A percentile compares a stretch with the other conserved stretches of the same genome.
phyloP scores from a whole-genome alignment of 2,113 vertebrate genomes.

The Paedocypris sp. region DNA sequence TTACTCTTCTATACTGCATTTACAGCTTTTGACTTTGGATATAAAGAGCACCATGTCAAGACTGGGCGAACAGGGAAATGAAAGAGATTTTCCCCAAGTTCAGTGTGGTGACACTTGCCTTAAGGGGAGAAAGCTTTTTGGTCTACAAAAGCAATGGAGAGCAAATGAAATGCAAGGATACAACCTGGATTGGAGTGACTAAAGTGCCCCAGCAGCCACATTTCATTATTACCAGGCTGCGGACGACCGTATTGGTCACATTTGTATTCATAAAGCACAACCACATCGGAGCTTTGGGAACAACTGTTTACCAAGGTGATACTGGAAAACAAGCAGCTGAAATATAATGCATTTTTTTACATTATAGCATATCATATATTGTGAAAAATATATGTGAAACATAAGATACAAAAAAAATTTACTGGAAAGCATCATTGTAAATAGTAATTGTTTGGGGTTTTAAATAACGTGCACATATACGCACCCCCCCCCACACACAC shows the following conservation, averaged over 20 bases:
- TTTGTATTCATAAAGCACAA: constrained; percentile 6
- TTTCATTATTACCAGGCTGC: constrained; percentile 11
- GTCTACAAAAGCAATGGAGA: constrained; percentile 21
- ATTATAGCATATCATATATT: too few relatives aligned
- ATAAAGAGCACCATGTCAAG: constrained; percentile 26
- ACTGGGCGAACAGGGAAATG: not conserved
- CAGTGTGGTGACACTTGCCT: not conserved
- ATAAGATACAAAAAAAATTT: too few relatives aligned
- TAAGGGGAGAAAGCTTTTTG: constrained; percentile 7
- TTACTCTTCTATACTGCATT: constrained; percentile 19
- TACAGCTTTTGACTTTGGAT: constrained; percentile 25
- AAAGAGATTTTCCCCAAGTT: constrained; percentile 21
- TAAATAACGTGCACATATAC: too few relatives aligned
- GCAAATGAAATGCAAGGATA: constrained; percentile 19
- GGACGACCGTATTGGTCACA: not conserved
- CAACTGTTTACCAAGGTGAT: not conserved
- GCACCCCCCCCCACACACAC: too few relatives aligned
- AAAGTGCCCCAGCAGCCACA: not conserved
- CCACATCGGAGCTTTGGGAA: not conserved
- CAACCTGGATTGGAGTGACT: constrained; percentile 9
- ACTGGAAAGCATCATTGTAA: too few relatives aligned
- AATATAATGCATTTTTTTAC: too few relatives aligned
- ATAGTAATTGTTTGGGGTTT: too few relatives aligned
- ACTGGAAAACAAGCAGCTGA: not conserved
- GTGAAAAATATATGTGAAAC: too few relatives aligned